Conservation (phyloP, 2,113 vertebrate genomes). For the Thunnus maccoyii region DNA sequence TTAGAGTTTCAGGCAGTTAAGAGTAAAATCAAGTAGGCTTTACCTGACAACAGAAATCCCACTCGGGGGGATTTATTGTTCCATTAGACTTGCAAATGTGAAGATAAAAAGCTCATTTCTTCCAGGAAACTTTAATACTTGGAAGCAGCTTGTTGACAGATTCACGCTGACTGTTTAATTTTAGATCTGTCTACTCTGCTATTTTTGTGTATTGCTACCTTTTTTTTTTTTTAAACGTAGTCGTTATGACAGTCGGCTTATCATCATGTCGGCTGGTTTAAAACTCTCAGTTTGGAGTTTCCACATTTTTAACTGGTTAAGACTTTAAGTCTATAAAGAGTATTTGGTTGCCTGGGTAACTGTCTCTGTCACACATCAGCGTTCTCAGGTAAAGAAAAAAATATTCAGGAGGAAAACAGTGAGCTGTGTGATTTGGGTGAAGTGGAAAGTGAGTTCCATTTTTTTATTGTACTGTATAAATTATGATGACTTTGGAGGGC, state of each 20-base stretch:
- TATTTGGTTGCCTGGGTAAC: too few relatives aligned
- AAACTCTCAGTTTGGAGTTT: background rate
- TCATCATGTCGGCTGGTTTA: background rate
- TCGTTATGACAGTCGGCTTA: background rate
- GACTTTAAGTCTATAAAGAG: too few relatives aligned
- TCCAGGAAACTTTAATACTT: background rate
- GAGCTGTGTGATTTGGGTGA: too few relatives aligned
- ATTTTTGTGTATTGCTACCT: slow-evolving; percentile 34
- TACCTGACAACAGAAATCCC: slow-evolving; percentile 13
- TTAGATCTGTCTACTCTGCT: slow-evolving; percentile 47
- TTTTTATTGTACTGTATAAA: too few relatives aligned
- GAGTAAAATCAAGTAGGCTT: background rate
- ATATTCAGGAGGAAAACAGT: too few relatives aligned
- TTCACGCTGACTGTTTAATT: slow-evolving; percentile 47
- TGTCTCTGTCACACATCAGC: too few relatives aligned
- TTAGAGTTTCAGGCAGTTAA: background rate
- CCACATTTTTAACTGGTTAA: too few relatives aligned
- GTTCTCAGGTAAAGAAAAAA: too few relatives aligned
- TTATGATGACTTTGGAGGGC: too few relatives aligned
- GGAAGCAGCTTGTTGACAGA: slow-evolving; percentile 37
- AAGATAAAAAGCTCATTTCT: slow-evolving; percentile 40
- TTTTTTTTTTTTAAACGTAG: slow-evolving; percentile 6
- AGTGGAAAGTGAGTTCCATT: too few relatives aligned
- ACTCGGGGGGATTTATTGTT: slow-evolving; percentile 2
- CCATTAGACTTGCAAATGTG: slow-evolving; percentile 53